Evolutionary conservation across 2,113 vertebrate genomes (phyloP).

Genomic region (Dendrocopos noguchii): DNA sequence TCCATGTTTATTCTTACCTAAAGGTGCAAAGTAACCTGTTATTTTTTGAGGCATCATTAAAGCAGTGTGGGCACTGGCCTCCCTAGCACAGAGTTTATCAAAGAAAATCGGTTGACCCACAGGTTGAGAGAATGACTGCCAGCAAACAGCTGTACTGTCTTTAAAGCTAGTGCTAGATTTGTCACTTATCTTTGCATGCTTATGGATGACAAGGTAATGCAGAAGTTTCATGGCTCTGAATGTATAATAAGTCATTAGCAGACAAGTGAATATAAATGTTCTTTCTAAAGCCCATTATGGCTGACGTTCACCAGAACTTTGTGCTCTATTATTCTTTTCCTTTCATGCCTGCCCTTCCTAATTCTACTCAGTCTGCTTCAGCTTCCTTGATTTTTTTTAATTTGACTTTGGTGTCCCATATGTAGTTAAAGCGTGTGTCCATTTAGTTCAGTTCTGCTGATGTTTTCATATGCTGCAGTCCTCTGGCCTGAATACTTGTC

Average conservation of each 20-base stretch:
- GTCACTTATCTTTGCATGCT: neutral
- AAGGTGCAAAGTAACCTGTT: neutral
- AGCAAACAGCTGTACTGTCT: neutral
- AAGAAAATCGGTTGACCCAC: neutral
- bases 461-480: neutral
- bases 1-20: neutral
- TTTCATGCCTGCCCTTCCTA: constrained; percentile 8
- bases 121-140: neutral
- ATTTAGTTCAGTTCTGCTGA: constrained; percentile 10
- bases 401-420: constrained; percentile 24
- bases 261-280: neutral
- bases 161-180: neutral
- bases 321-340: constrained; percentile 22
- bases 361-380: neutral
- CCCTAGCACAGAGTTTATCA: neutral
- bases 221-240: constrained; percentile 16
- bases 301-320: constrained; percentile 36
- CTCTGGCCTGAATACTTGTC: constrained; percentile 49
- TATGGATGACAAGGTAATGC: neutral
- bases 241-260: constrained; percentile 36
- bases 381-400: constrained; percentile 7
- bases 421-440: neutral
- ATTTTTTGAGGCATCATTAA: neutral
- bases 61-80: neutral
- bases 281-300: neutral